These are phyloP conservation scores for Brachionus paranguensis DNA, from an alignment of 1,140 invertebrate genomes.

Conservation along the genomic window DNA sequence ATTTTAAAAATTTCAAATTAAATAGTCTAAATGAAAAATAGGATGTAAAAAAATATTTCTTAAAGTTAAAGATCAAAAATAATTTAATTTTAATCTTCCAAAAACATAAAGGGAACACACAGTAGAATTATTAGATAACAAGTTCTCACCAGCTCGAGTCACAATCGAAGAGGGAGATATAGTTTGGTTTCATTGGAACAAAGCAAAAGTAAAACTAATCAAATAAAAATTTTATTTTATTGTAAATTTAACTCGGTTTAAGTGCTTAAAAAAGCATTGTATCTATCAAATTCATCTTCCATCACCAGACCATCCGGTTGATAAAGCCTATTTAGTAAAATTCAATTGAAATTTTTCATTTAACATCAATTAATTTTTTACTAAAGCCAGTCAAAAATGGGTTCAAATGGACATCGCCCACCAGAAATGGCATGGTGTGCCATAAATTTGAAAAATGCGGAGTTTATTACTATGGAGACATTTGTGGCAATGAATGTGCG, in stretches of 20 bases:
- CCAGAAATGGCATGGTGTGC: slow-evolving; percentile 50
- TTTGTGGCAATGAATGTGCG: slow-evolving; percentile 52
- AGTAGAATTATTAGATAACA: slow-evolving; percentile 50
- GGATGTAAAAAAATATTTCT: too few relatives aligned
- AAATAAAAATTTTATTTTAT: background rate
- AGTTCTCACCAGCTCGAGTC: slow-evolving; percentile 51
- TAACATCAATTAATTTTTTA: background rate
- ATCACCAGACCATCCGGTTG: slow-evolving; percentile 45
- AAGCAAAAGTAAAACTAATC: slow-evolving; percentile 45
- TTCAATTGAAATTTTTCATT: background rate
- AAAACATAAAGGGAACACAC: slow-evolving; percentile 46
- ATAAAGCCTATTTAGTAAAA: slow-evolving; percentile 50
- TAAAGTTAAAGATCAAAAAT: too few relatives aligned
- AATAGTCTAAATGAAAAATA: too few relatives aligned
- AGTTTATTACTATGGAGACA: slow-evolving; percentile 55
- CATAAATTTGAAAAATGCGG: slow-evolving; percentile 51
- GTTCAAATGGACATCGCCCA: slow-evolving; percentile 51
- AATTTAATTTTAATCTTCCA: background rate
- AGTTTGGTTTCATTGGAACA: slow-evolving; percentile 55
- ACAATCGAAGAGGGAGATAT: slow-evolving; percentile 53
- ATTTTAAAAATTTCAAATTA: too few relatives aligned
- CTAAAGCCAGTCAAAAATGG: slow-evolving; percentile 50
- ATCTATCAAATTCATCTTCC: slow-evolving; percentile 53
- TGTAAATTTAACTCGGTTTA: background rate
- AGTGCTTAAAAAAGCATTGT: slow-evolving; percentile 53